Conservation (phyloP, 2,888 invertebrate species). For the Micoletzkya japonica region DNA sequence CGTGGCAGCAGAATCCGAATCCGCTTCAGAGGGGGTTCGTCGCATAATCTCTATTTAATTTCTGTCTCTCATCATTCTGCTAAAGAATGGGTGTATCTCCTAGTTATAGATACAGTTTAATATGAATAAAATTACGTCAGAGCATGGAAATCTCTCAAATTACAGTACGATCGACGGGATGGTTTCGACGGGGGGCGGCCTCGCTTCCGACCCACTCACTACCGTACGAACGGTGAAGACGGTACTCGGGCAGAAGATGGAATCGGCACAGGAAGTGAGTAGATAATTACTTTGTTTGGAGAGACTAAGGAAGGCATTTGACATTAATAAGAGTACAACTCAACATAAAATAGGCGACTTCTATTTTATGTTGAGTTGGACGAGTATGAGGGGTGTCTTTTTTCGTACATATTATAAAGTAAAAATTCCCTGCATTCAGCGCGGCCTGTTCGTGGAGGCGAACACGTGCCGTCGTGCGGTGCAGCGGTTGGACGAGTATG, state of each 20-base stretch:
- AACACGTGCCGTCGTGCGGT: conserved; percentile 49
- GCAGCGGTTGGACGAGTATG: conserved; percentile 53
- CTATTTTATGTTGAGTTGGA: no score
- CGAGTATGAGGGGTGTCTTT: background rate
- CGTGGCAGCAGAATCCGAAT: background rate
- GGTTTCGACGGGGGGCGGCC: conserved; percentile 30
- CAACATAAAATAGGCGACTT: no score
- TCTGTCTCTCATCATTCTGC: no score
- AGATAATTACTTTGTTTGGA: no score
- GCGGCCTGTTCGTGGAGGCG: conserved; percentile 46
- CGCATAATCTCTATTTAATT: no score
- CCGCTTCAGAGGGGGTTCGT: background rate
- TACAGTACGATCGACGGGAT: conserved; percentile 52
- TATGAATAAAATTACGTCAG: no score
- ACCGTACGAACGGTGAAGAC: conserved; percentile 47
- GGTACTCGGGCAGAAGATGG: conserved; percentile 44
- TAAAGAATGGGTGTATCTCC: no score
- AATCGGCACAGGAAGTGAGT: conserved; percentile 35
- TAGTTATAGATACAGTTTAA: no score
- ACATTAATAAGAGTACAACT: no score
- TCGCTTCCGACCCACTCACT: conserved; percentile 48
- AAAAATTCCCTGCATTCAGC: conserved; percentile 25
- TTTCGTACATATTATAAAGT: no score
- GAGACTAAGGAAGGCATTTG: no score
- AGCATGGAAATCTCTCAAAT: no score